Base-by-base conservation (phyloP, 2,797 vertebrate species). In the Remorina albescens region DNA sequence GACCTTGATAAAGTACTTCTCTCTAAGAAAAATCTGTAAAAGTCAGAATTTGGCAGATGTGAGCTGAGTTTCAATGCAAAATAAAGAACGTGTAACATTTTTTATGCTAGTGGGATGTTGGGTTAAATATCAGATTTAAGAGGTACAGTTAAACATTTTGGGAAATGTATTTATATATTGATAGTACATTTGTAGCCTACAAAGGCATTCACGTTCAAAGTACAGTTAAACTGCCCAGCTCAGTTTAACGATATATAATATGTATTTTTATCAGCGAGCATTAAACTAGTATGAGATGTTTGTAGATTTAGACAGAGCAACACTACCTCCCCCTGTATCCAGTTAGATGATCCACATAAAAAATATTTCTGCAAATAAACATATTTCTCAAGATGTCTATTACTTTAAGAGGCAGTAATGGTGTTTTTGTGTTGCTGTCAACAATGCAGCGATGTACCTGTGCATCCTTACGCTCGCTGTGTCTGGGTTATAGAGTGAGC, bases 1-100 rank as follows among this genome's bases (percentile, higher is more conserved):
- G 61, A 72, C 75, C 75, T 76, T 82, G 62, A 82, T 56, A 1
- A 23, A 76, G 64, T 16, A 49, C 58, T 36, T 51, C 49, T 60
- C 74, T 55, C 47, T 47, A 26, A 16, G 19, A 44, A 23, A 47
- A 67, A 64, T 47, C 13, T n/a, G n/a, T n/a, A n/a, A n/a, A n/a
- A n/a, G n/a, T n/a, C n/a, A n/a, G n/a, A n/a, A 59, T 71, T 23
- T 4, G 6, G n/a, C 25, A 26, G 25, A 23, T 2, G 28, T 19
- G 46, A 57, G 3, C 10, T 28, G 28, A 73, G 32, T 36, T 44
- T 46, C 25, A 37, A 23, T 25, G 8, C 5, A 25, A 28, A 49
- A 36, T 8, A 15, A 54, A 25, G 25, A 19, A 11, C n/a, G 0
- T 9, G n/a, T 13, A 2, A 19, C 3, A 30, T 30, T 30, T 30